Evolutionary conservation across 2,888 invertebrate genomes (phyloP), one percentile per base, ranked within the genome.

Genomic region (Cataglyphis albicans): DNA sequence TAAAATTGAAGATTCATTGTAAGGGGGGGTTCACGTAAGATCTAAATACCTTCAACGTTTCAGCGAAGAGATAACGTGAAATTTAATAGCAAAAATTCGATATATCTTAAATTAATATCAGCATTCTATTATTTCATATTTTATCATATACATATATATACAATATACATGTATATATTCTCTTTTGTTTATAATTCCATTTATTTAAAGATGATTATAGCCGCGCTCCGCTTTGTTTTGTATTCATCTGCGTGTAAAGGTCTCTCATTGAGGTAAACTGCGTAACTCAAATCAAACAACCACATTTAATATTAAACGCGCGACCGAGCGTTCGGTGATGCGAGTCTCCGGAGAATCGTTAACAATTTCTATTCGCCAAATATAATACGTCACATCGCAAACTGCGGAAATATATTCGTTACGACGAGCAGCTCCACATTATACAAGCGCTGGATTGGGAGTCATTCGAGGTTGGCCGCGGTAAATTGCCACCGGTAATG

Each of bases 401-500:
- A 7, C 76, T 78, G 68, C 76, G 70, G 55, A 78, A 78, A 78
- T 78, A 78, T 68, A 78, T 78, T 78, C 59, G 57, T 70, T 70
- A 57, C 41, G 70, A 18, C 21, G 72, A 70, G 41, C 12, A 18
- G 18, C 72, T 38, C 12, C 10, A 59, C 78, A 32, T 78, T 78
- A 78, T 72, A 72, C 73, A 59, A 78, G 32, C 78, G 78, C 59
- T 44, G 78, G 78, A 57, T 78, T 78, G 78, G 78, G 78, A 78
- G 73, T 78, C 78, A 32, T 78, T 78, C 32, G 78, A 72, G 78
- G 59, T 78, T 72, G 78, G 73, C 78, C 78, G 44, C 78, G 73
- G 72, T 78, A 78, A 78, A 78, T 78, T 78, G 78, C 78, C 32
- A 72, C 41, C 78, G 44, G 57, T 78, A 78, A 78, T 78, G 78